Conservation (phyloP, 2,888 invertebrate genomes). For the Mantis religiosa region DNA sequence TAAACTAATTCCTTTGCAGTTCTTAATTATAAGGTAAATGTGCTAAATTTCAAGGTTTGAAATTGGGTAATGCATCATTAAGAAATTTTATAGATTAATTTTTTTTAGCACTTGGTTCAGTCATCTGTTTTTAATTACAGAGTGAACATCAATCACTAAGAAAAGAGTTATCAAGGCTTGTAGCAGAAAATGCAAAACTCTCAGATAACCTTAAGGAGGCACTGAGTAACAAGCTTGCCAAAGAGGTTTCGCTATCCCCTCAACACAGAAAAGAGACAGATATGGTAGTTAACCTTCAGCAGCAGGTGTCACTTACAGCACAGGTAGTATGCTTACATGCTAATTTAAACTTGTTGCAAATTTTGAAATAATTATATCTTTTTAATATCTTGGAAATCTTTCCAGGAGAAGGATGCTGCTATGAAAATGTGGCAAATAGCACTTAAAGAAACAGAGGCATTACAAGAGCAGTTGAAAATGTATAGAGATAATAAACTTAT, state of each 20-base stretch:
- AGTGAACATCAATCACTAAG: slow-evolving; percentile 11
- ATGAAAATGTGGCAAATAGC: slow-evolving; percentile 27
- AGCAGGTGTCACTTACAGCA: slow-evolving; percentile 16
- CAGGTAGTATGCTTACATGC: neutral
- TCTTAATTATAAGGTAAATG: neutral
- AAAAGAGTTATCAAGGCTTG: neutral
- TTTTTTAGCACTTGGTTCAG: neutral
- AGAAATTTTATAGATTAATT: too few relatives aligned
- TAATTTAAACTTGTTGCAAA: neutral
- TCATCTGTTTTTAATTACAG: neutral
- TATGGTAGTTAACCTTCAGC: slow-evolving; percentile 24
- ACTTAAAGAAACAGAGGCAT: slow-evolving; percentile 12
- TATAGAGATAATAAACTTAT: slow-evolving; percentile 17
- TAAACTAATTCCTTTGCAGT: too few relatives aligned
- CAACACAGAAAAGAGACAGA: slow-evolving; percentile 16
- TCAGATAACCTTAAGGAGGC: slow-evolving; percentile 10
- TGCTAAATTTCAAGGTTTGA: neutral
- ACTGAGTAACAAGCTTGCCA: neutral
- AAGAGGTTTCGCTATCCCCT: neutral
- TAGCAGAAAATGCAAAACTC: slow-evolving; percentile 17
- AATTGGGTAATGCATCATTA: too few relatives aligned
- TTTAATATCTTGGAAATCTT: neutral
- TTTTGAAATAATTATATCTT: neutral
- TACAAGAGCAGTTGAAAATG: slow-evolving; percentile 19
- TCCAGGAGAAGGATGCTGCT: slow-evolving; percentile 25